Evolutionary conservation across 2,113 vertebrate genomes (phyloP), one percentile per base, ranked within the genome.

Genomic region (Alectura lathami): DNA sequence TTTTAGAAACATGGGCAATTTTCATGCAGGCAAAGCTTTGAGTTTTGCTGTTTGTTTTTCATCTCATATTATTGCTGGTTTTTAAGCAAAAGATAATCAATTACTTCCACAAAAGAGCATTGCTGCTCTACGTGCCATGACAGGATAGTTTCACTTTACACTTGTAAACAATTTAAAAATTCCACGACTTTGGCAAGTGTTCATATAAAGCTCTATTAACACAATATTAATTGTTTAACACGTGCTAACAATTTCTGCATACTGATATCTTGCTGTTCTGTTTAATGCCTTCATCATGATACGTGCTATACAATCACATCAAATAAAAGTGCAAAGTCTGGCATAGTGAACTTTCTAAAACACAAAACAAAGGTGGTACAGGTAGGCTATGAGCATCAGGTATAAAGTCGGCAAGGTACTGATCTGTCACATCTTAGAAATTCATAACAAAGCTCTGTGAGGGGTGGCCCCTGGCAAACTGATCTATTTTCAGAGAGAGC

Each of bases 1-100:
- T 94, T 77, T 96, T 91, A 83, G 93, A 94, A 94, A 77, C 36
- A 32, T 30, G 45, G 68, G 51, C 93, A 75, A 88, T 91, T 96
- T 93, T 43, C 18, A 93, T 89, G 90, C 86, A 74, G 87, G 76
- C 88, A 86, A 56, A 21, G 34, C 94, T 72, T 60, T 74, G 72
- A 62, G 68, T 23, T 87, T 80, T 83, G 53, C 26, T 92, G 45
- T n/a, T 56, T 32, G 13, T 78, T 86, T 90, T 70, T 93, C 93
- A 22, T 93, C 87, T 90, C 47, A 92, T 93, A 94, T 70, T 93
- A 91, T 66, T 80, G 42, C 42, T 90, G 69, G 32, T 66, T 94
- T 88, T 89, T 76, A 77, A 79, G 87, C 57, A 84, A 95, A 82
- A 57, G 93, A 80, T 51, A 72, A 64, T 86, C 68, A 86, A 43